These are phyloP conservation scores for Polylopha cassiicola DNA, from an alignment of 2,888 invertebrate genomes.

Conservation along the genomic window DNA sequence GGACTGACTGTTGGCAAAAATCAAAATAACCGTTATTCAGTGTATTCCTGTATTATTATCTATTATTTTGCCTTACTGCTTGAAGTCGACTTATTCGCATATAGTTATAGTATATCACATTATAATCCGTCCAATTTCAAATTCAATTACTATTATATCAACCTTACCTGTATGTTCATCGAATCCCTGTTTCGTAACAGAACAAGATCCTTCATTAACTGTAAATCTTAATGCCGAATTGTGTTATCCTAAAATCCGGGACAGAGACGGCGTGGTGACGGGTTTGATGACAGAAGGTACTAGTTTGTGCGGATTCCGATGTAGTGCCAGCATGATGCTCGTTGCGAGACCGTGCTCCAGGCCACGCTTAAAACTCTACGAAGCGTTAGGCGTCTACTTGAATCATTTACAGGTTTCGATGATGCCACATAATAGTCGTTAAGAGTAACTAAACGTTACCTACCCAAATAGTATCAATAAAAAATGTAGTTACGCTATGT, in stretches of 20 bases:
- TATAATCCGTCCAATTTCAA: slow-evolving; percentile 3
- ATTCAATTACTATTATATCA: slow-evolving; percentile 20
- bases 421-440: too few relatives aligned
- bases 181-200: slow-evolving; percentile 8
- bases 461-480: too few relatives aligned
- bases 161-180: slow-evolving; percentile 13
- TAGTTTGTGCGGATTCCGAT: slow-evolving; percentile 12
- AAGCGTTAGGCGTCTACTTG: not conserved
- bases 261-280: slow-evolving; percentile 45
- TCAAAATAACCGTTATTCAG: too few relatives aligned
- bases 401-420: too few relatives aligned
- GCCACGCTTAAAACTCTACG: not conserved
- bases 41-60: too few relatives aligned
- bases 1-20: too few relatives aligned
- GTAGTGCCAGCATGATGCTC: not conserved
- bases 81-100: not conserved
- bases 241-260: slow-evolving; percentile 29
- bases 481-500: too few relatives aligned
- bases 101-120: not conserved
- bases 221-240: slow-evolving; percentile 14
- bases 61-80: too few relatives aligned
- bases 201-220: slow-evolving; percentile 18
- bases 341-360: not conserved
- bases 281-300: slow-evolving; percentile 48
- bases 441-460: too few relatives aligned